These are phyloP conservation scores for Temnothorax longispinosus DNA, from an alignment of 1,140 invertebrate genomes.

Conservation along the genomic window DNA sequence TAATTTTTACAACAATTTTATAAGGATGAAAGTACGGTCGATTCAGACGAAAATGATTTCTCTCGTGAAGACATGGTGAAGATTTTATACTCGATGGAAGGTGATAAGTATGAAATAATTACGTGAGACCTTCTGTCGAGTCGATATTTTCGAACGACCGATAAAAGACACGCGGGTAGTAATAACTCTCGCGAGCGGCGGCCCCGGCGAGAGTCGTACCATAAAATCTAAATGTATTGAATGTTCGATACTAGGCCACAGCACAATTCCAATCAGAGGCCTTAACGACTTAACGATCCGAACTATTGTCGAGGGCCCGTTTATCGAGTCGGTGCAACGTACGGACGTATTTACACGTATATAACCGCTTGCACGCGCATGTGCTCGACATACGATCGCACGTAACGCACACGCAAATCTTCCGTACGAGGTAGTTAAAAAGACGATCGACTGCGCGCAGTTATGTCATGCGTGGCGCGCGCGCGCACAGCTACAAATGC, in stretches of 20 bases:
- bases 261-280: constrained; percentile 53
- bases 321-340: constrained; percentile 58
- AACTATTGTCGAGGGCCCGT: constrained; percentile 49
- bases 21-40: neutral
- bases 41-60: neutral
- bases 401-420: neutral
- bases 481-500: neutral
- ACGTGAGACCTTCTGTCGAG: neutral
- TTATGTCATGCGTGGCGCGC: constrained; percentile 18
- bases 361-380: neutral
- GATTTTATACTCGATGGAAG: neutral
- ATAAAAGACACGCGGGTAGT: neutral
- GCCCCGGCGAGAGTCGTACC: neutral
- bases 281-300: constrained; percentile 66
- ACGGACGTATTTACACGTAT: constrained; percentile 38
- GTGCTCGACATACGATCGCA: constrained; percentile 28
- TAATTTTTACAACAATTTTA: neutral
- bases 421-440: constrained; percentile 51
- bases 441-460: constrained; percentile 25
- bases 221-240: constrained; percentile 2
- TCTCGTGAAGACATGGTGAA: neutral
- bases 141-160: neutral
- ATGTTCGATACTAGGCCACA: constrained; percentile 52
- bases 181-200: neutral
- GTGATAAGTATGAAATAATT: neutral